Conservation (phyloP, 2,113 vertebrate genomes). For the Gallinago media region DNA sequence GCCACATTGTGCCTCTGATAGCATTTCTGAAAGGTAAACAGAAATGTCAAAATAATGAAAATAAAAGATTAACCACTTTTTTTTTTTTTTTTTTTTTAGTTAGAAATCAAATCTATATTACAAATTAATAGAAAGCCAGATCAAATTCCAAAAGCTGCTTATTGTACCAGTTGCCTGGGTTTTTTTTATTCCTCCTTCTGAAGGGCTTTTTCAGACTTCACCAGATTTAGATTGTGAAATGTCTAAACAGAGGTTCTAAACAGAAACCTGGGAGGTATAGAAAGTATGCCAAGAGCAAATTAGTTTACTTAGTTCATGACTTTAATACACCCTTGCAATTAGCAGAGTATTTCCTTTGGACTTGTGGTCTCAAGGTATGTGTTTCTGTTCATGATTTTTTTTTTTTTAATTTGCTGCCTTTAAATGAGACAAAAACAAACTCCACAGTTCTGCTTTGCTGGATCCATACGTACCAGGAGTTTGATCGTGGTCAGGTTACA, state of each 20-base stretch:
- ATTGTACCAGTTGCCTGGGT: not conserved
- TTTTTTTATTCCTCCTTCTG: not conserved
- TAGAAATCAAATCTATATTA: slow-evolving; percentile 64
- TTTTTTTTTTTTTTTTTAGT: slow-evolving; percentile 14
- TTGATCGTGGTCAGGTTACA: not conserved
- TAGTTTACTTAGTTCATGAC: slow-evolving; percentile 63
- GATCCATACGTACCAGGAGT: not conserved
- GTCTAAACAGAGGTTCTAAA: slow-evolving; percentile 57
- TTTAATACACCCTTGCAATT: slow-evolving; percentile 65
- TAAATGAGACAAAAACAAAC: slow-evolving; percentile 49
- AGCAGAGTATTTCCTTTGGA: slow-evolving; percentile 59
- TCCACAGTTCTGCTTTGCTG: slow-evolving; percentile 11
- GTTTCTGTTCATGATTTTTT: slow-evolving; percentile 47
- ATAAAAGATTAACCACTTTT: slow-evolving; percentile 75
- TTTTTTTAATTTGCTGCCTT: slow-evolving; percentile 11
- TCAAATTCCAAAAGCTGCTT: slow-evolving; percentile 27
- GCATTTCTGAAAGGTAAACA: slow-evolving; percentile 80
- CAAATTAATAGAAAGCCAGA: slow-evolving; percentile 55
- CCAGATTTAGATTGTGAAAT: slow-evolving; percentile 58
- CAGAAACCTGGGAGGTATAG: slow-evolving; percentile 61
- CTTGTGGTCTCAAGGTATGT: slow-evolving; percentile 53
- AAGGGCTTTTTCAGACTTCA: slow-evolving; percentile 26
- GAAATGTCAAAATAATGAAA: slow-evolving; percentile 82
- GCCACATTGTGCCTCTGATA: slow-evolving; percentile 74
- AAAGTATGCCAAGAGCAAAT: slow-evolving; percentile 51